A percentile compares a stretch with the other conserved stretches of the same genome.
Conservation (phyloP, 1,140 invertebrate species). For the Zaprionus capensis region DNA sequence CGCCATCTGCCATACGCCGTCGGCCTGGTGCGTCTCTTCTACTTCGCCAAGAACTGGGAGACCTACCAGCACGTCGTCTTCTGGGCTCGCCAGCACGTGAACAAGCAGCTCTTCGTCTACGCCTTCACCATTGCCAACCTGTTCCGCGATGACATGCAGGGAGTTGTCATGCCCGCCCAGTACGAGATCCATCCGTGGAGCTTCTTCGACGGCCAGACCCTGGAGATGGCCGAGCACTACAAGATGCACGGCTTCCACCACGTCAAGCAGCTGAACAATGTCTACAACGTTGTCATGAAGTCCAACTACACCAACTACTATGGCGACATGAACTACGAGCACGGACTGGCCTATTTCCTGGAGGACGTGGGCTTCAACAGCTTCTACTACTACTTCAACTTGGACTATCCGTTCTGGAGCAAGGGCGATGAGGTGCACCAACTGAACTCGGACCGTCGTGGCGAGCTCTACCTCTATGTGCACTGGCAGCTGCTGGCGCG, state of each 20-base stretch:
- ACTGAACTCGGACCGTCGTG: slow-evolving; percentile 86
- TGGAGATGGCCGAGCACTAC: slow-evolving; percentile 86
- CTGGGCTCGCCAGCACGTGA: slow-evolving; percentile 86
- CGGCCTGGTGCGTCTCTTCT: slow-evolving; percentile 86
- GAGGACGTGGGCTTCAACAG: slow-evolving; percentile 89
- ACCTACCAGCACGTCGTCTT: slow-evolving; percentile 87
- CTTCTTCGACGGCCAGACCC: slow-evolving; percentile 86
- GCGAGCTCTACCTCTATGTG: slow-evolving; percentile 87
- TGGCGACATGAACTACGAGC: slow-evolving; percentile 84
- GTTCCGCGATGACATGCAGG: slow-evolving; percentile 86
- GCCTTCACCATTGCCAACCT: slow-evolving; percentile 86
- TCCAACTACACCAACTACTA: slow-evolving; percentile 87
- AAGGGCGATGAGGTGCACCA: slow-evolving; percentile 83
- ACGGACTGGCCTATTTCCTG: slow-evolving; percentile 87
- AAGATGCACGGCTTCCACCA: slow-evolving; percentile 86
- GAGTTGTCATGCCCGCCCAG: slow-evolving; percentile 86
- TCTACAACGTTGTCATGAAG: slow-evolving; percentile 85
- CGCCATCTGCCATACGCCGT: slow-evolving; percentile 85
- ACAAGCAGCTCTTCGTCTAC: slow-evolving; percentile 87
- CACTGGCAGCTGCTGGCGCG: slow-evolving; percentile 88
- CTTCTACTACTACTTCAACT: slow-evolving; percentile 87
- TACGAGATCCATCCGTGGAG: slow-evolving; percentile 88
- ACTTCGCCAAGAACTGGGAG: slow-evolving; percentile 87
- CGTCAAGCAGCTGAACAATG: slow-evolving; percentile 84
- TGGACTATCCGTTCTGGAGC: slow-evolving; percentile 85